A percentile compares a stretch with the other conserved stretches of the same genome.
Evolutionary conservation across 2,113 vertebrate species (phyloP).

Genomic region (Chamaea fasciata): DNA sequence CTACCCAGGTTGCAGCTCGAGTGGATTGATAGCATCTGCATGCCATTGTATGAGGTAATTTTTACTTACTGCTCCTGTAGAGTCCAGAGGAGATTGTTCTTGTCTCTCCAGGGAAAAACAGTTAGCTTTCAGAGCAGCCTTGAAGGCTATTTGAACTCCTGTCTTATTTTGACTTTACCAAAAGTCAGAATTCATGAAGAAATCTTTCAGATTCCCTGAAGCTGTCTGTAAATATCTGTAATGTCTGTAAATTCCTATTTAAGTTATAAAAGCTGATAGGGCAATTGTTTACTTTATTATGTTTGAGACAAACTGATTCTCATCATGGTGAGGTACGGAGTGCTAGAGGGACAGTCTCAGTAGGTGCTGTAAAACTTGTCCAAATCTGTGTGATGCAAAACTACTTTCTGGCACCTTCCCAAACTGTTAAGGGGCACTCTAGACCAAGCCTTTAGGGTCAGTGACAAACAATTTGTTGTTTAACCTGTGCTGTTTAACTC

Average conservation of each 20-base stretch:
- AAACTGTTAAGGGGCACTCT: not conserved
- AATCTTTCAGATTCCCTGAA: not conserved
- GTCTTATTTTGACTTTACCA: not conserved
- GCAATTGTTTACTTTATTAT: not conserved
- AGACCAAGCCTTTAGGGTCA: not conserved
- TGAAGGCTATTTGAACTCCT: not conserved
- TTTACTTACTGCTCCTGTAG: not conserved
- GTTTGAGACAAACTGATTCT: not conserved
- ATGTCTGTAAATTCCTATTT: not conserved
- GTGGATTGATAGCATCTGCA: constrained; percentile 97
- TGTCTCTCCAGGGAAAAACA: not conserved
- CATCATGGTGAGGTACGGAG: not conserved
- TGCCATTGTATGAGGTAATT: constrained; percentile 93
- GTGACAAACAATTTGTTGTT: not conserved
- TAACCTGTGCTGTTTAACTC: not conserved
- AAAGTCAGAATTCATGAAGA: not conserved
- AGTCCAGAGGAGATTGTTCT: not conserved
- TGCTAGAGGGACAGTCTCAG: not conserved
- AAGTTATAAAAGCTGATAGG: not conserved
- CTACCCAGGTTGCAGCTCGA: constrained; percentile 92
- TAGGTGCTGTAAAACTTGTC: not conserved
- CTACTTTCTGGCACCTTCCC: not conserved
- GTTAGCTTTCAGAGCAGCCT: not conserved
- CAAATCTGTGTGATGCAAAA: not conserved
- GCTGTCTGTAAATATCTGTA: not conserved